Evolutionary conservation across 2,888 invertebrate species (phyloP).

Genomic region (Ctenicera cuprea): DNA sequence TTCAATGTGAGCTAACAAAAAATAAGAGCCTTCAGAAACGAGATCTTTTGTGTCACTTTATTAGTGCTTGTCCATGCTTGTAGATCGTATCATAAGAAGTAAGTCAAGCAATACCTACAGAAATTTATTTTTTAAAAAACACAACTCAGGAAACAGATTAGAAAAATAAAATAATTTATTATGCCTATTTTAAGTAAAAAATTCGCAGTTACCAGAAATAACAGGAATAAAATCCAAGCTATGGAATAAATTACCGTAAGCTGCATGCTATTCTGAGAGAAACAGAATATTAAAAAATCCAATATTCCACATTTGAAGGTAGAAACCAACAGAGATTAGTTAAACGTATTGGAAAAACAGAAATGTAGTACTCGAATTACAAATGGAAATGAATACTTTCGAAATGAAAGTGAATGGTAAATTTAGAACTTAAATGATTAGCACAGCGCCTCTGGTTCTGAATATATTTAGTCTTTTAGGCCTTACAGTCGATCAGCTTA

Average conservation of each 20-base stretch:
- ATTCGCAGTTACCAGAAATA: constrained; percentile 21
- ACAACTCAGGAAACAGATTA: neutral
- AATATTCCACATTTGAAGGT: constrained; percentile 26
- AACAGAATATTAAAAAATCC: constrained; percentile 27
- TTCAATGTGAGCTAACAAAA: neutral
- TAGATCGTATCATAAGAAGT: no score
- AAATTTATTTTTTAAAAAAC: neutral
- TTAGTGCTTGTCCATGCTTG: neutral
- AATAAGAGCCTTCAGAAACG: neutral
- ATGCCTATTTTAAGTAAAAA: constrained; percentile 4
- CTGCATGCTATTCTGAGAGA: constrained; percentile 28
- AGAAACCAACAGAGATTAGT: constrained; percentile 15
- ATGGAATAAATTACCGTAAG: constrained; percentile 35
- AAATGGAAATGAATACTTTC: constrained; percentile 15
- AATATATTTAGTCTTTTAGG: no score
- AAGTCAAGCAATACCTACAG: no score
- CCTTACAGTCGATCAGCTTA: no score
- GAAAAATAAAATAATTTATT: neutral
- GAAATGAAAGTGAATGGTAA: constrained; percentile 5
- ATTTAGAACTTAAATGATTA: constrained; percentile 14
- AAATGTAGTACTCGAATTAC: constrained; percentile 16
- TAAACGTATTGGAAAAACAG: constrained; percentile 25
- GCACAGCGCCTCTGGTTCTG: no score
- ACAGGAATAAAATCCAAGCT: constrained; percentile 22
- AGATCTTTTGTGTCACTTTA: neutral